These are phyloP conservation scores for Heliconius cydno DNA, from an alignment of 2,888 invertebrate genomes.

Conservation along the genomic window DNA sequence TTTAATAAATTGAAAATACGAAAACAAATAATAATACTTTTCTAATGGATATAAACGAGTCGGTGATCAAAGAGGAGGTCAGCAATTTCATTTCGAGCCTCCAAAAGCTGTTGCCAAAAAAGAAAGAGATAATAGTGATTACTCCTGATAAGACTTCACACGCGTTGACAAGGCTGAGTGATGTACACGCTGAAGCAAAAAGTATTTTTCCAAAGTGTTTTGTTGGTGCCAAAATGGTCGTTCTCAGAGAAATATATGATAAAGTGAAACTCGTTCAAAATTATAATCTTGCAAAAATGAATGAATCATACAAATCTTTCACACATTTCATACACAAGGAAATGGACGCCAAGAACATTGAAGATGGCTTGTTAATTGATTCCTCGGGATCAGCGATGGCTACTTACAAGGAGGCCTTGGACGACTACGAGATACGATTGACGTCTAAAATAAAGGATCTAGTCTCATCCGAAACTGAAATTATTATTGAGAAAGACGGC, in stretches of 20 bases:
- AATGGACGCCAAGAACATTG: conserved; percentile 61
- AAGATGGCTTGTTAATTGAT: conserved; percentile 70
- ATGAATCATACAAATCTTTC: conserved; percentile 68
- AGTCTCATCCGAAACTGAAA: conserved; percentile 74
- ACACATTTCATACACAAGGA: conserved; percentile 71
- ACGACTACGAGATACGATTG: conserved; percentile 65
- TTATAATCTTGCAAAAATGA: conserved; percentile 72
- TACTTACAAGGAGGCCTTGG: conserved; percentile 65
- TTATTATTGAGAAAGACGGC: conserved; percentile 66
- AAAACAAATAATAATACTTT: conserved; percentile 54
- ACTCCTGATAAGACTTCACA: conserved; percentile 54
- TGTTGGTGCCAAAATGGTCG: conserved; percentile 68
- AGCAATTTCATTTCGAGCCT: conserved; percentile 67
- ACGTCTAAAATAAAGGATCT: conserved; percentile 73
- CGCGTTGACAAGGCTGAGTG: conserved; percentile 63
- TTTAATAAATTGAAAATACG: conserved; percentile 59
- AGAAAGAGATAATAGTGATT: conserved; percentile 65
- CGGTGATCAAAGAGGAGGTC: conserved; percentile 71
- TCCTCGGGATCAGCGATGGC: conserved; percentile 73
- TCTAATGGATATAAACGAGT: conserved; percentile 74
- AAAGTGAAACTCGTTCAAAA: conserved; percentile 74
- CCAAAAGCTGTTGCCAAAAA: conserved; percentile 72
- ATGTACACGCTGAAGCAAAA: conserved; percentile 74
- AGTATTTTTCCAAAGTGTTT: conserved; percentile 76
- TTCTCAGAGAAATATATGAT: conserved; percentile 69